A percentile compares a stretch with the other conserved stretches of the same genome.
These are phyloP conservation scores for Dasypolia templi DNA, from an alignment of 2,888 invertebrate genomes.

Conservation along the genomic window DNA sequence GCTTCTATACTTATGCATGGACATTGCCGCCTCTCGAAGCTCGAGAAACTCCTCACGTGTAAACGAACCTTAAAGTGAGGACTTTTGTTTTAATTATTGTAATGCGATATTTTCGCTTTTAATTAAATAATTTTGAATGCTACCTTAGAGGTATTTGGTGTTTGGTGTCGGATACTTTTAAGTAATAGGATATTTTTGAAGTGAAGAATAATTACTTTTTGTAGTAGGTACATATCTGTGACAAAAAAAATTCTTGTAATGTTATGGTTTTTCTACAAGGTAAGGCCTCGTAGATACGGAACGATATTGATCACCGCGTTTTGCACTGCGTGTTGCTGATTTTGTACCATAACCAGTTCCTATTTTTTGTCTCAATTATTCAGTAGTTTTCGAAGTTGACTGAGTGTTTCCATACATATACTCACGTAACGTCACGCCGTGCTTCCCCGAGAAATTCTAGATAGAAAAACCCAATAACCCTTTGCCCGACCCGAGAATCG, in stretches of 20 bases:
- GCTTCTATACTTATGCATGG: neutral
- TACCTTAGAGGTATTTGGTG: conserved; percentile 3
- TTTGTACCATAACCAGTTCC: neutral
- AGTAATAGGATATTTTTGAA: conserved; percentile 44
- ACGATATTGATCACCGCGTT: neutral
- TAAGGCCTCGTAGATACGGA: neutral
- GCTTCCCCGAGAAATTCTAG: neutral
- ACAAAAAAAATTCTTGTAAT: neutral
- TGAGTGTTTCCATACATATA: neutral
- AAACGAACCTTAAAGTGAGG: conserved; percentile 32
- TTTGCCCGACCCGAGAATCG: neutral
- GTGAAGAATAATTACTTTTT: conserved; percentile 39
- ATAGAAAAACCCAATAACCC: neutral
- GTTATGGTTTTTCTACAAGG: neutral
- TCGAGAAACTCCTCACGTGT: conserved; percentile 12
- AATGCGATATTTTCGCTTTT: conserved; percentile 50
- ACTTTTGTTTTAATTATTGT: conserved; percentile 56
- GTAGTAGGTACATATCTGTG: conserved; percentile 3
- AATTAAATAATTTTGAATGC: conserved; percentile 45
- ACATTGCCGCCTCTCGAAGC: neutral
- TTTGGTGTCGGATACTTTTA: conserved; percentile 12
- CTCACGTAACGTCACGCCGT: neutral
- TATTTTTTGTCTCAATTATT: neutral
- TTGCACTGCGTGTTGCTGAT: neutral
- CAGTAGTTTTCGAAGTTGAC: neutral